These are phyloP conservation scores for Sylvicapra grimmia DNA, from an alignment of 2,113 vertebrate genomes.

Conservation along the genomic window DNA sequence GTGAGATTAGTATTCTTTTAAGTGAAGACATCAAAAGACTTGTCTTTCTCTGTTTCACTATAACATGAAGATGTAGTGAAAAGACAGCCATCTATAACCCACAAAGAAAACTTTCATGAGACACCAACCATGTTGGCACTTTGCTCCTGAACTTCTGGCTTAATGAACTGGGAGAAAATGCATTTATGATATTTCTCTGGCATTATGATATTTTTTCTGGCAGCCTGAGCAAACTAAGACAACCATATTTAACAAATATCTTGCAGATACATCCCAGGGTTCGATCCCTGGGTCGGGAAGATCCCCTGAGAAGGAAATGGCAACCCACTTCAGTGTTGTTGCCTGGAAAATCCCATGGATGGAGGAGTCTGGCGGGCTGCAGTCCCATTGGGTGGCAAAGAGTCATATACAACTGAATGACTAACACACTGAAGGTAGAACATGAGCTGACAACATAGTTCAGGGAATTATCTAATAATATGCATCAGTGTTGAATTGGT, in stretches of 20 bases:
- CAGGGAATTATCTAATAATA: not conserved
- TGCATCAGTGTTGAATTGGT: not conserved
- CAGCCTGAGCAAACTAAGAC: not conserved
- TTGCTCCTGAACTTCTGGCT: not conserved
- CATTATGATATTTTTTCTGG: too few relatives aligned
- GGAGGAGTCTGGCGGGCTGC: not conserved
- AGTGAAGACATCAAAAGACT: not conserved
- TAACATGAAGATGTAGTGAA: not conserved
- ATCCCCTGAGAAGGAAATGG: not conserved
- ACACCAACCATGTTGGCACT: rapidly evolving
- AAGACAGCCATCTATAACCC: not conserved
- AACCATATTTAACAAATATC: not conserved
- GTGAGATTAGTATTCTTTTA: not conserved
- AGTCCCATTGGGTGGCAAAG: not conserved
- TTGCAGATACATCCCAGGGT: not conserved
- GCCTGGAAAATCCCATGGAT: not conserved
- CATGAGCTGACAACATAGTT: not conserved
- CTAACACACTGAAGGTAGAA: not conserved
- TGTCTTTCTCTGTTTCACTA: not conserved
- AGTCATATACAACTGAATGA: not conserved
- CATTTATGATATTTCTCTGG: too few relatives aligned
- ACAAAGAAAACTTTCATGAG: not conserved
- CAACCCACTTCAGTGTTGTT: not conserved
- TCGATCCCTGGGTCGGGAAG: rapidly evolving
- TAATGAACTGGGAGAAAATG: not conserved